Evolutionary conservation across 2,888 invertebrate species (phyloP).

Genomic region (Ashinkailepas kermadecensis): DNA sequence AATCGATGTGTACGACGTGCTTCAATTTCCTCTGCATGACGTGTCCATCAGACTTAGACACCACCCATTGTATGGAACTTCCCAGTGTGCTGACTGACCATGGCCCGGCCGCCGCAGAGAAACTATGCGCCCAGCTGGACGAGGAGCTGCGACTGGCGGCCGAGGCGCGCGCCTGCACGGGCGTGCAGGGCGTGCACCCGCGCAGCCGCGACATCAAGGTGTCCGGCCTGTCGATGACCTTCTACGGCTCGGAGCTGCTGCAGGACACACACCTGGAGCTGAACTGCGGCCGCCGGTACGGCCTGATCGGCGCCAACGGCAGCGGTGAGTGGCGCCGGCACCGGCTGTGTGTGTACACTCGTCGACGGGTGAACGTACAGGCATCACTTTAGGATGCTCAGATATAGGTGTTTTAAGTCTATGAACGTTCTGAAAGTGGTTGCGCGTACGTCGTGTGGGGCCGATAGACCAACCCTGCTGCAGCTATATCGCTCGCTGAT

Average conservation of each 20-base stretch:
- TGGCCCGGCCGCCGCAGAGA: constrained; percentile 53
- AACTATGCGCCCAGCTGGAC: constrained; percentile 76
- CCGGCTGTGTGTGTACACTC: background rate
- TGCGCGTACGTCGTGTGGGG: too few relatives aligned
- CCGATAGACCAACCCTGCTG: too few relatives aligned
- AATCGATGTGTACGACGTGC: background rate
- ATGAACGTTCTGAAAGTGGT: too few relatives aligned
- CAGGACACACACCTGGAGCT: constrained; percentile 93
- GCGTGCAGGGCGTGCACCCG: constrained; percentile 88
- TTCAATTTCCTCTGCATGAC: too few relatives aligned
- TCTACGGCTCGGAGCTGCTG: constrained; percentile 92
- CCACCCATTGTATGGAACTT: too few relatives aligned
- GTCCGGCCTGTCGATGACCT: constrained; percentile 91
- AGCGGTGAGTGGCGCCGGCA: constrained; percentile 55
- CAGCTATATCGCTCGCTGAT: too few relatives aligned
- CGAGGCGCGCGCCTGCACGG: constrained; percentile 88
- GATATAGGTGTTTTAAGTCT: too few relatives aligned
- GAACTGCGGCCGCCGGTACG: constrained; percentile 94
- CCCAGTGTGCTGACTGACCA: background rate
- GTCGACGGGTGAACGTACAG: too few relatives aligned
- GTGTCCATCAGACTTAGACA: too few relatives aligned
- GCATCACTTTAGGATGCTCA: too few relatives aligned
- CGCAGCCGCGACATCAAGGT: constrained; percentile 95
- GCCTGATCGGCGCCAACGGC: constrained; percentile 94
- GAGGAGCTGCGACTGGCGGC: constrained; percentile 87